Base-by-base conservation (phyloP, 2,797 vertebrate genomes). In the Erpetoichthys calabaricus region DNA sequence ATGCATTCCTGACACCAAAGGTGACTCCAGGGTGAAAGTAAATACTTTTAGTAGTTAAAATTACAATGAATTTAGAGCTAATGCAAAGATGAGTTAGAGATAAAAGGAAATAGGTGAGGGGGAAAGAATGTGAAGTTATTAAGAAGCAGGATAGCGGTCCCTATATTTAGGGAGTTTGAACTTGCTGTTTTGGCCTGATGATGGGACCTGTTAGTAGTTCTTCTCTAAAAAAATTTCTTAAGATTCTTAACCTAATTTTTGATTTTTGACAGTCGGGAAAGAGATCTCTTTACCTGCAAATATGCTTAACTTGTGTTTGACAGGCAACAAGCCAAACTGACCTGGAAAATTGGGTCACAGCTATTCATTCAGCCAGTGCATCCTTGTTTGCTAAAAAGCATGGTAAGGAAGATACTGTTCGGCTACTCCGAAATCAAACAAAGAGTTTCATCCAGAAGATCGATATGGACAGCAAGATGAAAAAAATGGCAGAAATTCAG, bases 391-490 rank as follows among this genome's bases (percentile, higher is more conserved):
- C 93, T 1, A 94, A 92, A 79, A 90, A 89, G n/a, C 87, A 86
- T 46, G 92, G 91, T 46, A 95, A 94, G 66, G 92, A 96, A 69
- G 93, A 96, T 60, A 96, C 93, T 0, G 77, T 94, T 55, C 85
- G 86, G 50, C 73, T 96, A 55, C 80, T 97, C 58, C 83, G 84
- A 68, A 91, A 71, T 73, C 90, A 94, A 75, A 86, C 86, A 5
- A 88, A 85, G 6, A 82, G 71, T 61, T 81, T 96, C 3, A 84
- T 91, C 50, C 92, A 95, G 78, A 94, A 96, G 79, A 89, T 92
- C 7, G 92, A 96, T 71, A 95, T 96, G 91, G 93, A 96, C 55
- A 85, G 89, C 66, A 97, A 96, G 77, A 97, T 97, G 93, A 92
- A 85, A 75, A 97, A 96, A 79, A 96, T 95, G 91, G 93, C 91